Evolutionary conservation across 2,888 invertebrate genomes (phyloP).

Genomic region (Harmothoe impar): DNA sequence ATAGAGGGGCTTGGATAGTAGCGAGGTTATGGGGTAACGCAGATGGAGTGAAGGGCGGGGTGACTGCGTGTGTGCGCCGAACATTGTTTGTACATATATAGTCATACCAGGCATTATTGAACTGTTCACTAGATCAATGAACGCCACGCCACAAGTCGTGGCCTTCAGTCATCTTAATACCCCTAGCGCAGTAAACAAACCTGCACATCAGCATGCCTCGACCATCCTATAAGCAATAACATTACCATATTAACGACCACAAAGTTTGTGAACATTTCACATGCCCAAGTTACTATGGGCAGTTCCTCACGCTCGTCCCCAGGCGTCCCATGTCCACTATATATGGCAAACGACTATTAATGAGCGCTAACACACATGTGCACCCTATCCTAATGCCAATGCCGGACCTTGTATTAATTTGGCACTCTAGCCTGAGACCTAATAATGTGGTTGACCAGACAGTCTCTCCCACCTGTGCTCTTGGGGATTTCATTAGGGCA

Average conservation of each 20-base stretch:
- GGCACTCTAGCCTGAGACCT: not conserved
- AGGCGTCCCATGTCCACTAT: no score
- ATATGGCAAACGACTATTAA: no score
- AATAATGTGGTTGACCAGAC: conserved; percentile 26
- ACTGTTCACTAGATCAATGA: conserved; percentile 27
- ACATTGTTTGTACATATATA: no score
- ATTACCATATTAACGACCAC: no score
- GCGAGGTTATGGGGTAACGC: not conserved
- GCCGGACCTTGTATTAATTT: not conserved
- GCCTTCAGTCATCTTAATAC: not conserved
- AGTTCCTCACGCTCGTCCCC: no score
- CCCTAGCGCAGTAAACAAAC: no score
- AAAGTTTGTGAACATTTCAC: no score
- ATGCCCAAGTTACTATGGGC: no score
- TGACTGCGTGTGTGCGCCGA: no score
- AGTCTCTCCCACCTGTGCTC: conserved; percentile 6
- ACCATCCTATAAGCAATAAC: not conserved
- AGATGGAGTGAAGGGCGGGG: no score
- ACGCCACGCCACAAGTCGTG: not conserved
- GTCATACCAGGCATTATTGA: not conserved
- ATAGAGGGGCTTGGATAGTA: not conserved
- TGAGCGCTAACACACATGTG: no score
- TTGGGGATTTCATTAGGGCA: not conserved
- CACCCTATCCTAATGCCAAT: no score
- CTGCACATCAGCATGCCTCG: not conserved